Evolutionary conservation across 1,140 invertebrate species (phyloP).

Genomic region (Cyclargus thomasi): DNA sequence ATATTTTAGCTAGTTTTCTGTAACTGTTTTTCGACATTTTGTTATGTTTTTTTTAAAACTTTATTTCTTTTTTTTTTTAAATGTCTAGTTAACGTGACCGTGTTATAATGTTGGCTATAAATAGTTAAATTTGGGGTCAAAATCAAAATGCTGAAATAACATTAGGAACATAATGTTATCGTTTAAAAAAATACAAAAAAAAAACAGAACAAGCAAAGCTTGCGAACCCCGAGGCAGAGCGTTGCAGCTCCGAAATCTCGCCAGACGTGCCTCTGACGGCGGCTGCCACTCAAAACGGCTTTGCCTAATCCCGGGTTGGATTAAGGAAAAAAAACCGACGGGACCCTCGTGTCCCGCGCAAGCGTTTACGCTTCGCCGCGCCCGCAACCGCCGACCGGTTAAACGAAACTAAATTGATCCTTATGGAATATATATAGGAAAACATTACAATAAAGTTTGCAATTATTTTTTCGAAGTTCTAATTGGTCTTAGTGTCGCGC

Average conservation of each 20-base stretch:
- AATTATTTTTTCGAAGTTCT: not conserved
- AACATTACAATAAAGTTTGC: not conserved
- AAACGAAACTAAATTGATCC: slow-evolving; percentile 20
- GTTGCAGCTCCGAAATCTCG: slow-evolving; percentile 42
- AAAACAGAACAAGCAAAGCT: slow-evolving; percentile 17
- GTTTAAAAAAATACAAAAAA: slow-evolving; percentile 17
- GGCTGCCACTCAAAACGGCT: slow-evolving; percentile 71
- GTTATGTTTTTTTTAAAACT: no score
- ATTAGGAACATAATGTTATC: no score
- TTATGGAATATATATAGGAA: not conserved
- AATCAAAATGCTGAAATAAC: no score
- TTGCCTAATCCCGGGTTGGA: slow-evolving; percentile 67
- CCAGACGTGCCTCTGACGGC: slow-evolving; percentile 62
- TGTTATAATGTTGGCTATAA: no score
- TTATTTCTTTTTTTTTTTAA: no score
- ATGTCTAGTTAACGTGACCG: no score
- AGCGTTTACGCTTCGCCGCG: slow-evolving; percentile 64
- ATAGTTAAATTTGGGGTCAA: no score
- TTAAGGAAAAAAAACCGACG: slow-evolving; percentile 68
- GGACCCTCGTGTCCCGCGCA: slow-evolving; percentile 59
- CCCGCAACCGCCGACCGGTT: slow-evolving; percentile 26
- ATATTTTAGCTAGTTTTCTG: no score
- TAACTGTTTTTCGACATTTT: no score
- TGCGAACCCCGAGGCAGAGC: slow-evolving; percentile 33
- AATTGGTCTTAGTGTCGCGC: no score